Evolutionary conservation across 2,888 invertebrate species (phyloP).

Genomic region (Drosophila greeni): DNA sequence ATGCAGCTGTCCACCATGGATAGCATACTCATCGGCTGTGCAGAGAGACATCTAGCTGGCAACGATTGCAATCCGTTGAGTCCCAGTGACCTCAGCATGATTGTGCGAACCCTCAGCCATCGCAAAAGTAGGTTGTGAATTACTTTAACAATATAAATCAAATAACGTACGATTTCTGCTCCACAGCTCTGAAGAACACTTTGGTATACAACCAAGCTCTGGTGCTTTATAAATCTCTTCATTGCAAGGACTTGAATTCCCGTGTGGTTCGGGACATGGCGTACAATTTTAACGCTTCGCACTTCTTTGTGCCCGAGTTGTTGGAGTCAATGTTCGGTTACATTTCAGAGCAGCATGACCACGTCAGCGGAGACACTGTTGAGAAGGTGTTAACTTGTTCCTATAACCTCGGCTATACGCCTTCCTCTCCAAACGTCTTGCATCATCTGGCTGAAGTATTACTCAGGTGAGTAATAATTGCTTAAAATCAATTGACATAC

Average conservation of each 20-base stretch:
- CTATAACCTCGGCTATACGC: slow-evolving; percentile 80
- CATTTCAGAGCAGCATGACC: slow-evolving; percentile 77
- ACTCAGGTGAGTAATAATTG: slow-evolving; percentile 76
- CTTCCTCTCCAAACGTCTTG: slow-evolving; percentile 78
- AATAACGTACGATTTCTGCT: too few species aligned
- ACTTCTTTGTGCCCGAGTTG: slow-evolving; percentile 79
- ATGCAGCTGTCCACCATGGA: slow-evolving; percentile 73
- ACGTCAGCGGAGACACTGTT: slow-evolving; percentile 80
- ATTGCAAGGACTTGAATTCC: slow-evolving; percentile 78
- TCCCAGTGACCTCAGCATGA: slow-evolving; percentile 71
- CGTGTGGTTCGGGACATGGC: slow-evolving; percentile 79
- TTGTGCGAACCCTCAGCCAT: slow-evolving; percentile 74
- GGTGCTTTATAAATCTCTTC: slow-evolving; percentile 72
- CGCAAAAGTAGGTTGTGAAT: slow-evolving; percentile 67
- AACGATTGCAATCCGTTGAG: slow-evolving; percentile 53
- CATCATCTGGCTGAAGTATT: slow-evolving; percentile 78
- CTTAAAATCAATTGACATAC: background rate
- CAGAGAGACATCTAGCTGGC: slow-evolving; percentile 71
- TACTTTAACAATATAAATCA: background rate
- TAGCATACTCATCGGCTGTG: slow-evolving; percentile 74
- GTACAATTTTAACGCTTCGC: slow-evolving; percentile 77
- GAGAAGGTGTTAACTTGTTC: slow-evolving; percentile 80
- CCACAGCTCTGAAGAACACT: slow-evolving; percentile 73
- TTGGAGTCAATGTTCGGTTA: slow-evolving; percentile 80
- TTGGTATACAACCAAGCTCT: slow-evolving; percentile 76